Evolutionary conservation across 2,797 vertebrate species (phyloP).

Genomic region (Eleutherodactylus coqui): DNA sequence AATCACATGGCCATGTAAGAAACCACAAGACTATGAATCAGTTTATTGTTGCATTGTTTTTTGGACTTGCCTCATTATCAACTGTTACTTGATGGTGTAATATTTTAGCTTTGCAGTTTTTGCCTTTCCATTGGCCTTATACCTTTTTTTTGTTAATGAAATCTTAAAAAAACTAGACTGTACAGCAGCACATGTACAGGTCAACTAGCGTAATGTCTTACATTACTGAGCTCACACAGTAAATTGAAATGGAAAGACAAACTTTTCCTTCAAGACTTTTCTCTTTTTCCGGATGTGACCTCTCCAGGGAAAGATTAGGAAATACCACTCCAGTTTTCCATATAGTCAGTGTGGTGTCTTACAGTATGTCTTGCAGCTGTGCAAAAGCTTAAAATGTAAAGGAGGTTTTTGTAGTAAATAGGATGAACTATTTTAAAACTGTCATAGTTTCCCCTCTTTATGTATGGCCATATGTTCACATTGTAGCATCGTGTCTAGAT

Average conservation of each 20-base stretch:
- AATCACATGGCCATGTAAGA: slow-evolving; percentile 43
- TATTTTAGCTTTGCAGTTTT: slow-evolving; percentile 16
- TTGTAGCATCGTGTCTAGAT: background rate
- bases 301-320: slow-evolving; percentile 43
- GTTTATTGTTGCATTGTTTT: slow-evolving; percentile 42
- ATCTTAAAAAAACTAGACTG: background rate
- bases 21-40: slow-evolving; percentile 47
- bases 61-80: slow-evolving; percentile 12
- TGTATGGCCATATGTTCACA: background rate
- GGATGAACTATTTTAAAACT: background rate
- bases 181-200: too few species aligned
- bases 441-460: background rate
- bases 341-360: slow-evolving; percentile 28
- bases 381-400: slow-evolving; percentile 20
- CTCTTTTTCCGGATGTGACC: slow-evolving; percentile 35
- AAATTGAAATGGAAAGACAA: slow-evolving; percentile 10
- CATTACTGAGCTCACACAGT: background rate
- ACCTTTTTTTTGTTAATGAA: background rate
- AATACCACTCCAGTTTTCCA: slow-evolving; percentile 52
- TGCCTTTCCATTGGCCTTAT: background rate
- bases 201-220: background rate
- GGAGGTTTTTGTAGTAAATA: slow-evolving; percentile 16
- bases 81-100: background rate
- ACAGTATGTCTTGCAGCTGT: slow-evolving; percentile 58
- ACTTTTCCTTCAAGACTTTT: background rate